Conservation (phyloP, 2,797 vertebrate species). For the Hafferia zeledoni region DNA sequence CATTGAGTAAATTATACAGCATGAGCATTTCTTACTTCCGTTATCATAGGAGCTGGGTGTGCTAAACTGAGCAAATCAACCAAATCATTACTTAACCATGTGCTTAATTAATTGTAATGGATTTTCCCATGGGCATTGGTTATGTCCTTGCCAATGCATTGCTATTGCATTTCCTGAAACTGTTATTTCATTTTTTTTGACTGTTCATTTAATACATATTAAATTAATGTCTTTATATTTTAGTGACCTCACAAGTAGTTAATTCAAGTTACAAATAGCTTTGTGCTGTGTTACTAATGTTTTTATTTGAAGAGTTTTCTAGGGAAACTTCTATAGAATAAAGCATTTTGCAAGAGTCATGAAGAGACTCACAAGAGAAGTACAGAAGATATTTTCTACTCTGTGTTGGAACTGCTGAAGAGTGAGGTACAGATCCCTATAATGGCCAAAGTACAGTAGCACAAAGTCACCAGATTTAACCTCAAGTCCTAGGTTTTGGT, state of each 20-base stretch:
- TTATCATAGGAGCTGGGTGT: background rate
- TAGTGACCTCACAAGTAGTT: background rate
- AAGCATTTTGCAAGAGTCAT: background rate
- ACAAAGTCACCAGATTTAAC: background rate
- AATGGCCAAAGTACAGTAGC: background rate
- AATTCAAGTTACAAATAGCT: background rate
- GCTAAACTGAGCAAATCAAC: constrained; percentile 41
- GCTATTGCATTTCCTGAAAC: background rate
- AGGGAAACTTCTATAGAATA: background rate
- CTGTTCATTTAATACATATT: background rate
- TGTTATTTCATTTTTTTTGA: background rate
- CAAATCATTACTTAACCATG: background rate
- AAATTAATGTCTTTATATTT: background rate
- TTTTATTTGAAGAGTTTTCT: constrained; percentile 2
- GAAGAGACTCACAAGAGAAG: background rate
- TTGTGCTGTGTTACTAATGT: background rate
- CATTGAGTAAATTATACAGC: background rate
- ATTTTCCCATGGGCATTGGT: background rate
- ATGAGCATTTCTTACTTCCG: background rate
- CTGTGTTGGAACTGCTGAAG: background rate
- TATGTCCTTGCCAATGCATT: background rate
- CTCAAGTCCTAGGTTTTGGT: background rate
- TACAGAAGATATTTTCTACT: background rate
- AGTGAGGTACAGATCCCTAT: background rate
- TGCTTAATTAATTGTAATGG: constrained; percentile 24